Base-by-base conservation (phyloP, 2,888 invertebrate species). In the Junonia oenone region DNA sequence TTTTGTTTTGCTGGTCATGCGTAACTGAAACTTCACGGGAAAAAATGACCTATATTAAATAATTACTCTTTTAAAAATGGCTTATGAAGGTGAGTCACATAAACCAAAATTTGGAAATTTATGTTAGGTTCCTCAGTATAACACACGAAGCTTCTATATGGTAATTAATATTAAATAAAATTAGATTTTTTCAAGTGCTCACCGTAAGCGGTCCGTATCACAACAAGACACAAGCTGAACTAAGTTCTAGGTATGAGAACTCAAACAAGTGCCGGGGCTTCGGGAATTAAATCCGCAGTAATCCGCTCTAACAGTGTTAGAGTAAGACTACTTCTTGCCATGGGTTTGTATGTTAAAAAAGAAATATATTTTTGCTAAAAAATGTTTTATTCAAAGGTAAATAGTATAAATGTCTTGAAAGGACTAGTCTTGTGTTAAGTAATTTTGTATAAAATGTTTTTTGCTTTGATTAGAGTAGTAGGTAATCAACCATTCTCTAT, bases 221-320 rank as follows among this genome's bases (percentile, higher is more conserved):
- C 61, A 26, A 50, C 52, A 50, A 58, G 52, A 54, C 60, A 45
- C 56, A 31, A 47, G 46, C 52, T 50, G 37, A 51, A 62, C 62
- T 63, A 50, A 56, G 45, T 37, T 27, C 48, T 50, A 37, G 38
- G 31, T 38, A 22, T 22, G 54, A 13, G 83, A 85, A 65, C 61
- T 69, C 85, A 65, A 68, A 71, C 76, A 81, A 86, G 81, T 85
- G 83, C 77, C 53, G 61, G 70, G 87, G 87, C 85, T 86, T 89
- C 87, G 55, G 47, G 76, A 75, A 82, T 83, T 83, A 83, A 78
- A 80, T 71, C 67, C 76, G 26, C 58, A 45, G 47, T 64, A 64
- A 66, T 64, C 63, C 62, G 17, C 50, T 55, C 45, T 66, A 66
- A 66, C 55, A 63, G 63, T 56, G 55, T 66, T 66, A 66, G 53